These are phyloP conservation scores for Holothuria scabra DNA, from an alignment of 53 echinoderm and acorn worm genomes.

Conservation along the genomic window DNA sequence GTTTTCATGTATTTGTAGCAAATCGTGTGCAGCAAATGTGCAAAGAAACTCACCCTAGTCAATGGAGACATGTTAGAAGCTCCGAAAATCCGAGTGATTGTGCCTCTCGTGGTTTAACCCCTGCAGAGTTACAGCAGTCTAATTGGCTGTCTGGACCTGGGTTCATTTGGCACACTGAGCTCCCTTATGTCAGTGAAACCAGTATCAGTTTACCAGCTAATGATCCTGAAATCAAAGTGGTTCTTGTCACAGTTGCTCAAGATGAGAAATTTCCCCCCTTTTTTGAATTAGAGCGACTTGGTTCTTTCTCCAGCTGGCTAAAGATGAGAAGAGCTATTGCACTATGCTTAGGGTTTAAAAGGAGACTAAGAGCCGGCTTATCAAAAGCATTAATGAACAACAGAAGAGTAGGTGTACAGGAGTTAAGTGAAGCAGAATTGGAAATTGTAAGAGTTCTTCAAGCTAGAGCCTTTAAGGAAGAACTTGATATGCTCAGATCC, in stretches of 20 bases:
- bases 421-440: background rate
- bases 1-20: constrained; percentile 62
- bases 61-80: constrained; percentile 54
- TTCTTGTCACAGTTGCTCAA: no score
- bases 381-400: no score
- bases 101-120: constrained; percentile 48
- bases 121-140: constrained; percentile 24
- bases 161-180: constrained; percentile 42
- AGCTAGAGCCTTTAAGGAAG: background rate
- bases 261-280: no score
- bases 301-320: no score
- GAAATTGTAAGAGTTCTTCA: constrained; percentile 1
- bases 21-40: constrained; percentile 59
- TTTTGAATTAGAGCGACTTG: no score
- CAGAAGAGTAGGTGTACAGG: no score
- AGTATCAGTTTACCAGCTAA: no score
- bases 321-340: constrained; percentile 19
- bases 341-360: background rate
- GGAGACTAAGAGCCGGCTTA: background rate
- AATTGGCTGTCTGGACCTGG: constrained; percentile 58
- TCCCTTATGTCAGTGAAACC: background rate
- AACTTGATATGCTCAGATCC: background rate
- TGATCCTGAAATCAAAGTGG: no score
- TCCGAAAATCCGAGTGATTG: constrained; percentile 48
- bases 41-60: constrained; percentile 40